phyloP scores from a whole-genome alignment of 2,888 invertebrate genomes.

The Anoncus sp. region DNA sequence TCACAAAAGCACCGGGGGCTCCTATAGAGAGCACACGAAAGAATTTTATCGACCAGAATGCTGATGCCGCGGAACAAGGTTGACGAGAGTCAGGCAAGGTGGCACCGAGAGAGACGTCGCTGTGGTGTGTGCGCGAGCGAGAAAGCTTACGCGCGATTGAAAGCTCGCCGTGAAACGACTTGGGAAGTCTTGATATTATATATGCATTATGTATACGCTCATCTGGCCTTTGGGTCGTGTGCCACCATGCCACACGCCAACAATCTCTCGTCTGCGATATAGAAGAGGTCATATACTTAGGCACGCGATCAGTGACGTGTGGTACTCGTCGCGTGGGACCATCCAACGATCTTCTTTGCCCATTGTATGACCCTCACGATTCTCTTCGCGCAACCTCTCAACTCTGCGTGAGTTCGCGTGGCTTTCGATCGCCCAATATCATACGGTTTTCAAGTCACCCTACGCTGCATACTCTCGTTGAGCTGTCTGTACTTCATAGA shows the following conservation, averaged over 20 bases:
- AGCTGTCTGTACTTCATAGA: not conserved
- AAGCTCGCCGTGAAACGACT: constrained; percentile 80
- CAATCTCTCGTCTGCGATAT: constrained; percentile 4
- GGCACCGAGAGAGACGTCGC: constrained; percentile 20
- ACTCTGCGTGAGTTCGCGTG: constrained; percentile 44
- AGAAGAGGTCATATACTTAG: constrained; percentile 68
- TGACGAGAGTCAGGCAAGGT: constrained; percentile 50
- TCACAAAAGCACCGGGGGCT: constrained; percentile 25
- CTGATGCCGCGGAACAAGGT: constrained; percentile 62
- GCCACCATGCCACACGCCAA: constrained; percentile 18
- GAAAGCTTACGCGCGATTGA: constrained; percentile 78
- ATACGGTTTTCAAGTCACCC: constrained; percentile 38
- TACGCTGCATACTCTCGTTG: constrained; percentile 1
- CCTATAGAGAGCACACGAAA: constrained; percentile 19
- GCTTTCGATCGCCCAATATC: constrained; percentile 43
- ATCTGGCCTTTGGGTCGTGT: constrained; percentile 74
- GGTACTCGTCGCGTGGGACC: constrained; percentile 52
- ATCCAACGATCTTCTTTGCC: constrained; percentile 37
- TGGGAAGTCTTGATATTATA: constrained; percentile 77
- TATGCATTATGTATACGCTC: constrained; percentile 79
- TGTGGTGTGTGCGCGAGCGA: constrained; percentile 29
- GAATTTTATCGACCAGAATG: constrained; percentile 74
- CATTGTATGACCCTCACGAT: constrained; percentile 35
- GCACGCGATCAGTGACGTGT: constrained; percentile 75
- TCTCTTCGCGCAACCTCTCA: constrained; percentile 38